Base-by-base conservation (phyloP, 2,797 vertebrate genomes). In the Acanthurus tractus region DNA sequence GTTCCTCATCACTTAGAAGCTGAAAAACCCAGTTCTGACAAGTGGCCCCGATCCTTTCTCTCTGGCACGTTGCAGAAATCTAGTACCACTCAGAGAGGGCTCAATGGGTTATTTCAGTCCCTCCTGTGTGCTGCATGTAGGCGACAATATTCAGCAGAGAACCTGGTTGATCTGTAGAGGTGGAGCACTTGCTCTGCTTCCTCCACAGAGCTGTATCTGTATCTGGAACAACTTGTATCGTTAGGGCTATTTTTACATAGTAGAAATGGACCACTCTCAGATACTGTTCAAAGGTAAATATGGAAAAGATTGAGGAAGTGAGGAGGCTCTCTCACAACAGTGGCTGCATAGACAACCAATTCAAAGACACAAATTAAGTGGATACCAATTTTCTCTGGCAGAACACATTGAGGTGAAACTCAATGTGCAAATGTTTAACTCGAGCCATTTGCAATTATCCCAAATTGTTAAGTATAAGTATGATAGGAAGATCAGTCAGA, bases 1-100 rank as follows among this genome's bases (percentile, higher is more conserved):
- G 72, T 88, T 92, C 86, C 83, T 92, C 88, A 86, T 90, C 93
- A 93, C 93, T 93, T 92, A 82, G 82, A 76, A 88, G 70, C 89
- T 88, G 69, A 87, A 94, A 91, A 89, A 84, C 74, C 85, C 82
- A 63, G 85, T 91, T 90, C 88, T 89, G 86, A 92, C 86, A 89
- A 94, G 92, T 92, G 93, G 88, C 86, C 82, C 70, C 82, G 63
- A 78, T 93, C 86, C 85, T 88, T 86, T 87, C 76, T 82, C 81
- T 73, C 76, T 80, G 81, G 85, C 81, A 86, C 63, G 52, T 58
- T 89, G 85, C 83, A 84, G 86, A 86, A 88, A 91, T 92, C 84
- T 90, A 92, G 91, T 87, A 90, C 79, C 91, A 92, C 92, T 92
- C 89, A 88, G 64, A 85, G 81, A 87, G 76, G 82, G 82, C 78